These are phyloP conservation scores for Spheniscus humboldti DNA, from an alignment of 2,797 vertebrate genomes.

Conservation along the genomic window DNA sequence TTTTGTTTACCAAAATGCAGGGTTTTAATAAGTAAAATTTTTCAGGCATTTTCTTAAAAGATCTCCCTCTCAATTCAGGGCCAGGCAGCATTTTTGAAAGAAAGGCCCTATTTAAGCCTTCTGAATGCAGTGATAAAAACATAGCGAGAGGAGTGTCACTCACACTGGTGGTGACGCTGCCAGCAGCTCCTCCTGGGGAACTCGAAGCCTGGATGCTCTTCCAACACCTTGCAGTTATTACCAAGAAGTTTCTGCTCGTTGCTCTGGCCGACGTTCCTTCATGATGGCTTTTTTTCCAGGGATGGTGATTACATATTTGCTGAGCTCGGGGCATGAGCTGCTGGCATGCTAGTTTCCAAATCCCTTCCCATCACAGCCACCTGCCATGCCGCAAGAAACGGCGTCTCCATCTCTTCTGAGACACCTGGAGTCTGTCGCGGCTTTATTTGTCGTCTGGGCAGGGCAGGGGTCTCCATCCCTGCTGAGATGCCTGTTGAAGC, in stretches of 20 bases:
- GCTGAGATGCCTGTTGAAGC: neutral
- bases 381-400: neutral
- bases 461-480: neutral
- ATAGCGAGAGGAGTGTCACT: rapidly evolving
- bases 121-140: neutral
- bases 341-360: neutral
- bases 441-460: neutral
- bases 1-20: neutral
- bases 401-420: neutral
- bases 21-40: neutral
- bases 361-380: neutral
- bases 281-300: neutral
- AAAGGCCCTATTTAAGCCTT: neutral
- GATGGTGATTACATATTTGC: neutral
- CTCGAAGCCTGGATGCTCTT: neutral
- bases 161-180: rapidly evolving
- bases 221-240: neutral
- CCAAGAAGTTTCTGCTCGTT: neutral
- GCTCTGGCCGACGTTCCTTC: neutral
- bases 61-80: neutral
- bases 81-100: neutral
- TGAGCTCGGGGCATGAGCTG: neutral
- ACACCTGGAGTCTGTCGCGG: neutral
- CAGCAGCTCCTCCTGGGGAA: neutral
- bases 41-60: neutral